These are phyloP conservation scores for Campopleginae sp. DNA, from an alignment of 2,888 invertebrate species.

Conservation along the genomic window DNA sequence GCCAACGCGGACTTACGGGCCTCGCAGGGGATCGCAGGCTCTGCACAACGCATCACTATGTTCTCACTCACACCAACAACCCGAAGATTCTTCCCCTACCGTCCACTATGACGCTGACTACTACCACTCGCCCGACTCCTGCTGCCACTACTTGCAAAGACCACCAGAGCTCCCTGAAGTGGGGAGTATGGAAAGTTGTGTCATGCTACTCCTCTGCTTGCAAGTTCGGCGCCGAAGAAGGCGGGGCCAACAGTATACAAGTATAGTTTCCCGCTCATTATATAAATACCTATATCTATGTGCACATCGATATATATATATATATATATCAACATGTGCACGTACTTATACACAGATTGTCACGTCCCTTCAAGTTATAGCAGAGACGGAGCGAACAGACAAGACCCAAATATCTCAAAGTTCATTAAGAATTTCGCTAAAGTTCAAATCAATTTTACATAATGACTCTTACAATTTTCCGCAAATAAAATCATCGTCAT, in stretches of 20 bases:
- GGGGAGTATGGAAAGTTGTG: slow-evolving; percentile 47
- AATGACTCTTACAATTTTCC: background rate
- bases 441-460: slow-evolving; percentile 1
- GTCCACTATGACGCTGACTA: slow-evolving; percentile 49
- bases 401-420: slow-evolving; percentile 4
- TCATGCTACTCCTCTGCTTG: slow-evolving; percentile 51
- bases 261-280: slow-evolving; percentile 42
- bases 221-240: slow-evolving; percentile 72
- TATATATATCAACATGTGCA: background rate
- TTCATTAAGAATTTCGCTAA: background rate
- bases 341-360: background rate
- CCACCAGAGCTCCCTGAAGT: slow-evolving; percentile 9
- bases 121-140: slow-evolving; percentile 52
- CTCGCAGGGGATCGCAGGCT: slow-evolving; percentile 54
- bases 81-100: slow-evolving; percentile 53
- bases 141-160: slow-evolving; percentile 36
- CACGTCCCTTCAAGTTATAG: background rate
- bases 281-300: background rate
- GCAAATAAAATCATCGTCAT: background rate
- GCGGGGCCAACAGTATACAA: slow-evolving; percentile 73
- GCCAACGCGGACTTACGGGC: background rate
- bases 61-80: slow-evolving; percentile 55
- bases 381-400: background rate
- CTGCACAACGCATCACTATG: slow-evolving; percentile 63
- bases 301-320: background rate